Percentiles rank a stretch among this genome's conserved stretches.
Conservation (phyloP, 2,888 invertebrate species). For the Lasioglossum vierecki region DNA sequence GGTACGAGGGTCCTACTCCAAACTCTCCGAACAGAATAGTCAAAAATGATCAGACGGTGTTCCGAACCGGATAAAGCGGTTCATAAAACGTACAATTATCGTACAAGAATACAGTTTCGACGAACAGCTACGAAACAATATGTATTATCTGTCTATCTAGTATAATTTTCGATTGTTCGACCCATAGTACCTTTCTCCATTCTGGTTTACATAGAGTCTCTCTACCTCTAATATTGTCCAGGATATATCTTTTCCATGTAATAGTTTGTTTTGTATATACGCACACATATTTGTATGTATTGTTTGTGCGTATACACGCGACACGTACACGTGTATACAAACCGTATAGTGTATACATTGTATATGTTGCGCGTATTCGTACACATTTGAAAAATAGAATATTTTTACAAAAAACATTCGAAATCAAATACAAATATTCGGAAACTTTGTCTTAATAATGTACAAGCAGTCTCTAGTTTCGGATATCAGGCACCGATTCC, state of each 20-base stretch:
- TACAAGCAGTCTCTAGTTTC: constrained; percentile 56
- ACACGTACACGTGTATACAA: neutral
- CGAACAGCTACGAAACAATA: neutral
- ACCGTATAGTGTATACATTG: neutral
- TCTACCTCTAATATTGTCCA: constrained; percentile 42
- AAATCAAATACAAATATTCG: constrained; percentile 7
- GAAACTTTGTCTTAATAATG: constrained; percentile 29
- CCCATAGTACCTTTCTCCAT: constrained; percentile 2
- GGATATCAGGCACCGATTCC: constrained; percentile 62
- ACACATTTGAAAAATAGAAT: constrained; percentile 28
- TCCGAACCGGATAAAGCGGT: neutral
- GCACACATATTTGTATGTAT: neutral
- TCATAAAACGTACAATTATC: neutral
- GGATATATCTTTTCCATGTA: constrained; percentile 11
- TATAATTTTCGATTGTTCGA: constrained; percentile 20
- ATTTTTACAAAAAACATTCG: constrained; percentile 14
- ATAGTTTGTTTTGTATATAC: constrained; percentile 31
- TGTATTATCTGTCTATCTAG: neutral
- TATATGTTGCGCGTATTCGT: neutral
- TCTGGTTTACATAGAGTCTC: constrained; percentile 26
- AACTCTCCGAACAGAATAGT: neutral
- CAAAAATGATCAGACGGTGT: neutral
- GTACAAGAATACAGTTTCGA: neutral
- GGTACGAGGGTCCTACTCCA: constrained; percentile 9
- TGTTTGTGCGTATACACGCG: neutral